Conservation (phyloP, 2,113 vertebrate genomes). For the Campylorhamphus procurvoides region DNA sequence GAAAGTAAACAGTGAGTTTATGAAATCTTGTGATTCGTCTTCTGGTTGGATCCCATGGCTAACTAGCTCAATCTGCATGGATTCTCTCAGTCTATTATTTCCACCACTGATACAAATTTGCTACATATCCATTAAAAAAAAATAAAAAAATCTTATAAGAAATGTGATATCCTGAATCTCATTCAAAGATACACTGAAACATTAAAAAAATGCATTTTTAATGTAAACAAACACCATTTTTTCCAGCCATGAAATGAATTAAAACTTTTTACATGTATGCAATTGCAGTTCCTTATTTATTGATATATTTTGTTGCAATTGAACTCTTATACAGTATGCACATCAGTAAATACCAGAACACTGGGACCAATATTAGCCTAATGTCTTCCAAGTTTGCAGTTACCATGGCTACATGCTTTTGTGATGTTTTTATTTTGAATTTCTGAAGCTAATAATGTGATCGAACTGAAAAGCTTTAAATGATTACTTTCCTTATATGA, state of each 20-base stretch:
- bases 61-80: background rate
- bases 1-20: background rate
- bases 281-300: background rate
- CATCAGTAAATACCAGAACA: background rate
- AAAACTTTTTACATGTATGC: background rate
- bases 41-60: background rate
- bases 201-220: background rate
- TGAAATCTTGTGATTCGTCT: background rate
- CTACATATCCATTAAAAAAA: background rate
- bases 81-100: background rate
- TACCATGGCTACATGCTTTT: background rate
- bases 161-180: background rate
- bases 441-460: background rate
- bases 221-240: fast-evolving
- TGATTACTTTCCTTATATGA: background rate
- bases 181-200: background rate
- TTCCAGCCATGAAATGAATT: background rate
- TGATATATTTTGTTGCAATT: background rate
- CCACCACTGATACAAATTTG: background rate
- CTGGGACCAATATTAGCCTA: background rate
- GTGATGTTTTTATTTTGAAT: background rate
- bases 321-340: background rate
- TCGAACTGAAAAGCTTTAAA: background rate
- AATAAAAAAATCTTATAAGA: background rate
- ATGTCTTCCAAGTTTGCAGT: background rate